Evolutionary conservation across 2,113 vertebrate species (phyloP).

Genomic region (Platysternon megacephalum): DNA sequence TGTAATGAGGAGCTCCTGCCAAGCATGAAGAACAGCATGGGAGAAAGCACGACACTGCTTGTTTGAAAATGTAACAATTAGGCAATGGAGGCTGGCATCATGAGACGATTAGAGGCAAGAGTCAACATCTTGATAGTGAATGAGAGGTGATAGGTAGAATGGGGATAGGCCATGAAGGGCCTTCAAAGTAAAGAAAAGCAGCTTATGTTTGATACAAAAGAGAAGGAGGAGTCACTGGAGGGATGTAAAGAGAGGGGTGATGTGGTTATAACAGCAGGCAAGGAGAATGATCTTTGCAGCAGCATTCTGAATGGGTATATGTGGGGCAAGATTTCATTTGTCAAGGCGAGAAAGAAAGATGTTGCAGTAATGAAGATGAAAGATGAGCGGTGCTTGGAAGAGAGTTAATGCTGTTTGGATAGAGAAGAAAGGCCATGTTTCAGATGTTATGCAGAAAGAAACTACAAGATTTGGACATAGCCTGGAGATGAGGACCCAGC

Average conservation of each 20-base stretch:
- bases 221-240: not conserved
- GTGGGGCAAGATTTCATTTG: too few species aligned
- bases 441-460: too few species aligned
- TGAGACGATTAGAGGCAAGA: not conserved
- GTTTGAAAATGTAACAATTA: not conserved
- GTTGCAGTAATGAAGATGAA: too few species aligned
- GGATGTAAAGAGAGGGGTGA: not conserved
- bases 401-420: too few species aligned
- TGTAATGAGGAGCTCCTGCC: not conserved
- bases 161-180: not conserved
- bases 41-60: too few species aligned
- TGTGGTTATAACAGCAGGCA: not conserved
- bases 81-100: not conserved
- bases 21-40: too few species aligned
- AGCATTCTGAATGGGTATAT: not conserved
- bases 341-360: too few species aligned
- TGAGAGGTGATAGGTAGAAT: not conserved
- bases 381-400: too few species aligned
- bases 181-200: not conserved
- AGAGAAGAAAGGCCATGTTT: too few species aligned
- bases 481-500: too few species aligned
- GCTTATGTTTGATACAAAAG: not conserved
- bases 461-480: too few species aligned
- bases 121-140: not conserved
- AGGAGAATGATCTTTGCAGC: not conserved